Evolutionary conservation across 2,113 vertebrate species (phyloP).

Genomic region (Eudyptes chrysolophus): DNA sequence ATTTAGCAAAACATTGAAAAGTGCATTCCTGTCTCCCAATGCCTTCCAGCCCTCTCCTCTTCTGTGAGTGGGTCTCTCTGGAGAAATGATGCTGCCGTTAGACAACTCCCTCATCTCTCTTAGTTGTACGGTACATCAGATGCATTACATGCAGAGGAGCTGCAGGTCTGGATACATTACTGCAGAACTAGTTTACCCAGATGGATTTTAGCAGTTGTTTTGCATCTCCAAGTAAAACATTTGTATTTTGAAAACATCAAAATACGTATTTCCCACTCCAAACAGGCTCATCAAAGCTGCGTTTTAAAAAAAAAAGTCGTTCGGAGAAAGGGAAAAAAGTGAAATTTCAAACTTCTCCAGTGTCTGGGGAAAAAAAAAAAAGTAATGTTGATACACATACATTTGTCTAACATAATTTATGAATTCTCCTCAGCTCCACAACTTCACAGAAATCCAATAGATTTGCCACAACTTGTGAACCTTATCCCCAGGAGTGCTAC

Average conservation of each 20-base stretch:
- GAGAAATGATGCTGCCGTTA: neutral
- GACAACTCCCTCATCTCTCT: neutral
- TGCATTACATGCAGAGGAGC: neutral
- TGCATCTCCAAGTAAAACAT: neutral
- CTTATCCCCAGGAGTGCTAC: neutral
- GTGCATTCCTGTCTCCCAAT: neutral
- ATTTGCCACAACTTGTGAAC: neutral
- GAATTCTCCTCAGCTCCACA: neutral
- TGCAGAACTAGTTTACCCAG: neutral
- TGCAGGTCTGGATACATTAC: neutral
- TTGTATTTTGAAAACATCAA: neutral
- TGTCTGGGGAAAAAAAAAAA: neutral
- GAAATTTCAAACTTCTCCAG: neutral
- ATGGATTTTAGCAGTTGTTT: neutral
- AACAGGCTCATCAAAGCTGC: neutral
- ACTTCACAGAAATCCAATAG: neutral
- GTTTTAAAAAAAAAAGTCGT: neutral
- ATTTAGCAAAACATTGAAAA: neutral
- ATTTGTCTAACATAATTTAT: neutral
- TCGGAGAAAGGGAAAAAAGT: neutral
- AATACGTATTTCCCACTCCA: rapidly evolving
- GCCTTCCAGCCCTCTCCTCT: neutral
- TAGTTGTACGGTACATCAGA: neutral
- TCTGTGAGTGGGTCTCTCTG: neutral
- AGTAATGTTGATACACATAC: neutral